Conservation (phyloP, 2,888 invertebrate species). For the Shargacucullia verbasci region DNA sequence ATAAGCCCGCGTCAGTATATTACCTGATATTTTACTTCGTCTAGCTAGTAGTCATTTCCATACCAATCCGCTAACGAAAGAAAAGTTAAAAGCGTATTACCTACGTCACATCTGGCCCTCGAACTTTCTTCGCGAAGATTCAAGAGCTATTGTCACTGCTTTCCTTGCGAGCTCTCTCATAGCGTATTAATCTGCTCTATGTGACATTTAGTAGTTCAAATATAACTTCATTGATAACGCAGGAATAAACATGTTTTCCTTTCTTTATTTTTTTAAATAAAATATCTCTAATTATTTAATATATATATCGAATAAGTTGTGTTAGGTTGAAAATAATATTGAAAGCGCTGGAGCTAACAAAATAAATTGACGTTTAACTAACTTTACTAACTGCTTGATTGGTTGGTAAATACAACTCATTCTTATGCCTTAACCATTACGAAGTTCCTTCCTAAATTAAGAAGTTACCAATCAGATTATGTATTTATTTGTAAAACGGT, state of each 20-base stretch:
- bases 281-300: no score
- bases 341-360: no score
- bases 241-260: neutral
- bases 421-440: no score
- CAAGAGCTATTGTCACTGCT: constrained; percentile 10
- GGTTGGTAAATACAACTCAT: constrained; percentile 1
- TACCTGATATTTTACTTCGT: constrained; percentile 5
- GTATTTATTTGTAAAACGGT: neutral
- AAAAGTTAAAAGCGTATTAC: constrained; percentile 20
- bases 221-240: neutral
- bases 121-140: constrained; percentile 19
- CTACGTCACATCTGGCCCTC: constrained; percentile 9
- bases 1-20: no score
- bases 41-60: constrained; percentile 10
- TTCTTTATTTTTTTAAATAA: no score
- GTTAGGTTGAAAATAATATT: no score
- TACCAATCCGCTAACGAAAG: constrained; percentile 6
- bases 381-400: constrained; percentile 2
- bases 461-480: constrained; percentile 1
- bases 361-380: no score
- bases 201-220: neutral
- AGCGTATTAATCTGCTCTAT: no score
- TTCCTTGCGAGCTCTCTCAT: no score
- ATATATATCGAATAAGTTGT: no score
- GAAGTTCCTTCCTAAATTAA: neutral